These are phyloP conservation scores for Hormaphis cornu DNA, from an alignment of 1,140 invertebrate genomes.

Conservation along the genomic window DNA sequence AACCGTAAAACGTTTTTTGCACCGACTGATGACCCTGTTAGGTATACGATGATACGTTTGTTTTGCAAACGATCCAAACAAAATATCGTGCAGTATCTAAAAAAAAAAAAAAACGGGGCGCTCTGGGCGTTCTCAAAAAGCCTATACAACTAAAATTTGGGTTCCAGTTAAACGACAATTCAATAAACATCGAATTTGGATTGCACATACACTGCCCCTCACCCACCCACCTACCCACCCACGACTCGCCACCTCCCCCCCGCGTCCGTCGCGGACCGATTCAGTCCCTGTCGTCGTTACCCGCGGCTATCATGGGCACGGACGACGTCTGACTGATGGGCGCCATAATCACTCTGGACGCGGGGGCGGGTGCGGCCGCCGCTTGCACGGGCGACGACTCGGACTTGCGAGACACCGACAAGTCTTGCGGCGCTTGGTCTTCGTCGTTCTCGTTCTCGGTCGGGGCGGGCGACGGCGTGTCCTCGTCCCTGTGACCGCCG, in stretches of 20 bases:
- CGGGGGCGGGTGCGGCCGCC: slow-evolving; percentile 35
- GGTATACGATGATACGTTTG: neutral
- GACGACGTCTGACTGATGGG: slow-evolving; percentile 38
- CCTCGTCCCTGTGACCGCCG: slow-evolving; percentile 31
- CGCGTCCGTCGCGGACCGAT: neutral
- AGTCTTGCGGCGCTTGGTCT: slow-evolving; percentile 47
- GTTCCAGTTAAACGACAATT: slow-evolving; percentile 21
- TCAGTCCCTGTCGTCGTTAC: slow-evolving; percentile 34
- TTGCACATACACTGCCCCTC: slow-evolving; percentile 30
- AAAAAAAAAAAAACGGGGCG: neutral
- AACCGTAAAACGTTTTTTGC: neutral
- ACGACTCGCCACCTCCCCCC: no score
- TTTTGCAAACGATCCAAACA: slow-evolving; percentile 7
- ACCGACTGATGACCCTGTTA: slow-evolving; percentile 20
- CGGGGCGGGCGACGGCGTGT: slow-evolving; percentile 32
- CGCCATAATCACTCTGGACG: slow-evolving; percentile 40
- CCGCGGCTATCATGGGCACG: slow-evolving; percentile 36
- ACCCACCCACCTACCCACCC: no score
- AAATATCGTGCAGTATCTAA: no score
- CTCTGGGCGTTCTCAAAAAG: neutral
- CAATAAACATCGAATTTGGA: slow-evolving; percentile 26
- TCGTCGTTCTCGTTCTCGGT: slow-evolving; percentile 32
- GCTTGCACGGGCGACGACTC: slow-evolving; percentile 33
- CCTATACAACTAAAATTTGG: slow-evolving; percentile 12
- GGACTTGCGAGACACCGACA: slow-evolving; percentile 44